phyloP scores from a whole-genome alignment of 2,797 vertebrate genomes.

The Psittacula echo region DNA sequence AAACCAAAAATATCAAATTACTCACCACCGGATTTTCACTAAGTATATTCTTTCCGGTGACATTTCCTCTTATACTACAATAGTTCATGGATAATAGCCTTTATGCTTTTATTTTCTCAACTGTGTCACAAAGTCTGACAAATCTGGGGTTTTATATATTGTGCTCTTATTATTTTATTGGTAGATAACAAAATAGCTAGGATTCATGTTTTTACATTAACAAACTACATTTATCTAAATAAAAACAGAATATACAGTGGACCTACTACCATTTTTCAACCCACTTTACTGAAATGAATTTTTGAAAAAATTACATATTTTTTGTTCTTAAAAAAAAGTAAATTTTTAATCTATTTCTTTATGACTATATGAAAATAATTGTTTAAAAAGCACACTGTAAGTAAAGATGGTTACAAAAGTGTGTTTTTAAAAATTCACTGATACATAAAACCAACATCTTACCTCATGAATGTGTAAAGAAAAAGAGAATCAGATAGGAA shows the following conservation, averaged over 20 bases:
- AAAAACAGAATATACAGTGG: background rate
- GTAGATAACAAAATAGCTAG: background rate
- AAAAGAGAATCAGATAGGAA: background rate
- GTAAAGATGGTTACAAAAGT: background rate
- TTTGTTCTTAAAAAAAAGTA: background rate
- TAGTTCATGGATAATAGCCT: background rate
- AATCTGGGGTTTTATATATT: background rate
- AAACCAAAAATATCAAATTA: background rate
- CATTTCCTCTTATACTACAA: background rate
- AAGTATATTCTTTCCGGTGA: background rate
- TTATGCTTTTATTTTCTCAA: background rate
- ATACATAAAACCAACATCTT: background rate
- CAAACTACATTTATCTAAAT: background rate
- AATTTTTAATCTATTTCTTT: background rate
- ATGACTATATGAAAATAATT: background rate
- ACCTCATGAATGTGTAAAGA: background rate
- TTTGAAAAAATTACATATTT: background rate
- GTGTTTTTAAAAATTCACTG: background rate
- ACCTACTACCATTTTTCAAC: background rate
- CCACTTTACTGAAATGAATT: background rate
- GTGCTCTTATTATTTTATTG: background rate
- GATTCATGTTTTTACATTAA: background rate
- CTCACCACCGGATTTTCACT: background rate
- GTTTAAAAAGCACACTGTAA: background rate
- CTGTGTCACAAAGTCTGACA: slow-evolving; percentile 45